Percentiles rank a stretch among this genome's conserved stretches.
These are phyloP conservation scores for Sebastes cheni DNA, from an alignment of 2,797 vertebrate genomes.

Conservation along the genomic window DNA sequence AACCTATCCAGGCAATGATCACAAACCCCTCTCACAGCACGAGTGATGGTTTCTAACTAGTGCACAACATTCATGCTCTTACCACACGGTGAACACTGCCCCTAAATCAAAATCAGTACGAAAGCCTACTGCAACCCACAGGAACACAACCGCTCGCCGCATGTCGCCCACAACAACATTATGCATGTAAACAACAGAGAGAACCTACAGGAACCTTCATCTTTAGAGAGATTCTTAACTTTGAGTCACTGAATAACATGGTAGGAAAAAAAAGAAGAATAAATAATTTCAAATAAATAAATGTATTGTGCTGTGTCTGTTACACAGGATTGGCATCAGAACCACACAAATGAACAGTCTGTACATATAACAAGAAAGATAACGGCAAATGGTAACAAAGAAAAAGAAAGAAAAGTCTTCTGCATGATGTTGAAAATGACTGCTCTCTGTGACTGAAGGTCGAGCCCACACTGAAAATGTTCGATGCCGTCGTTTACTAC, in stretches of 20 bases:
- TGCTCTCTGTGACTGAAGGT: conserved; percentile 21
- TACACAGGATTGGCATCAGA: conserved; percentile 40
- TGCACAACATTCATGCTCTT: conserved; percentile 13
- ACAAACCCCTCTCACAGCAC: not conserved
- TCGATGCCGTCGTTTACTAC: conserved; percentile 4
- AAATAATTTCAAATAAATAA: conserved; percentile 79
- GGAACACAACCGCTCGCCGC: conserved; percentile 27
- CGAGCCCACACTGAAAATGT: not conserved
- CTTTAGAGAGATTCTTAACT: not conserved
- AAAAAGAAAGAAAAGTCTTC: not conserved
- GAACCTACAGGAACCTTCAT: conserved; percentile 14
- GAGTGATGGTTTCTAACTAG: conserved; percentile 4
- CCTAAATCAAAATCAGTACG: not conserved
- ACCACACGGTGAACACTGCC: conserved; percentile 7
- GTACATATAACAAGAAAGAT: not conserved
- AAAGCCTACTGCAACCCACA: conserved; percentile 40
- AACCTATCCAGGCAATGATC: not conserved
- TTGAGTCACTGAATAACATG: conserved; percentile 24
- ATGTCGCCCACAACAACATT: conserved; percentile 16
- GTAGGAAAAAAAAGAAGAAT: conserved; percentile 53
- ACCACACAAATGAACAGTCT: conserved; percentile 19
- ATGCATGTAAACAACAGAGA: conserved; percentile 43
- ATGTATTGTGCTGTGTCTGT: conserved; percentile 20
- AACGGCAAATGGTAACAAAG: not conserved
- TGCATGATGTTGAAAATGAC: not conserved